Evolutionary conservation across 2,797 vertebrate genomes (phyloP).

Genomic region (Eleutherodactylus coqui): DNA sequence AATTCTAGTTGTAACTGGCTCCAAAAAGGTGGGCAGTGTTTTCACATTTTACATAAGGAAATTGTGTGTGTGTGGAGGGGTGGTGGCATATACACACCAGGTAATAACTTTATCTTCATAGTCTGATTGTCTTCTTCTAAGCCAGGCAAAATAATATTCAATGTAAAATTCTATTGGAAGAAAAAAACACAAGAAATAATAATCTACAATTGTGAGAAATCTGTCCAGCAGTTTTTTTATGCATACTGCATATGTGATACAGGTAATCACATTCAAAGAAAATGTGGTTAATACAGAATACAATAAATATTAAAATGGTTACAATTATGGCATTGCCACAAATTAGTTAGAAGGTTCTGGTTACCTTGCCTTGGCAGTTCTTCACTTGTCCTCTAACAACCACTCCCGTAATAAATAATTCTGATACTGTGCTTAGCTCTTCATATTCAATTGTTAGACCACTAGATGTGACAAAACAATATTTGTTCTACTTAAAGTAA

Average conservation of each 20-base stretch:
- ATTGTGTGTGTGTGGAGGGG: background rate
- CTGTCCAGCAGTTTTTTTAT: background rate
- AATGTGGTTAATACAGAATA: background rate
- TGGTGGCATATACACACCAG: conserved; percentile 76
- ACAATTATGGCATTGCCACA: background rate
- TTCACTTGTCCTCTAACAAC: conserved; percentile 79
- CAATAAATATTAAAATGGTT: no score
- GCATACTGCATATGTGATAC: background rate
- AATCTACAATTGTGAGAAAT: background rate
- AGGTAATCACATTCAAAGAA: background rate
- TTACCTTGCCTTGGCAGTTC: conserved; percentile 82
- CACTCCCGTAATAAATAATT: conserved; percentile 79
- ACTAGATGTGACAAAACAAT: conserved; percentile 70
- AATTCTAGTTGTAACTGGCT: background rate
- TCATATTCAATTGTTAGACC: conserved; percentile 80
- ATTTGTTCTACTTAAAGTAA: background rate
- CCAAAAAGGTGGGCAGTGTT: no score
- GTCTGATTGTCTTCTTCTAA: conserved; percentile 78
- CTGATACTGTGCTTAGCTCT: conserved; percentile 69
- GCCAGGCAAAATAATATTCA: conserved; percentile 83
- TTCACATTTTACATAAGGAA: background rate
- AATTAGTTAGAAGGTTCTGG: background rate
- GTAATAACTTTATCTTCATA: conserved; percentile 79
- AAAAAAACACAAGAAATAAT: conserved; percentile 7
- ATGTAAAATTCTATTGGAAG: conserved; percentile 77